Evolutionary conservation across 2,888 invertebrate species (phyloP).

Genomic region (Tipula vernalis): DNA sequence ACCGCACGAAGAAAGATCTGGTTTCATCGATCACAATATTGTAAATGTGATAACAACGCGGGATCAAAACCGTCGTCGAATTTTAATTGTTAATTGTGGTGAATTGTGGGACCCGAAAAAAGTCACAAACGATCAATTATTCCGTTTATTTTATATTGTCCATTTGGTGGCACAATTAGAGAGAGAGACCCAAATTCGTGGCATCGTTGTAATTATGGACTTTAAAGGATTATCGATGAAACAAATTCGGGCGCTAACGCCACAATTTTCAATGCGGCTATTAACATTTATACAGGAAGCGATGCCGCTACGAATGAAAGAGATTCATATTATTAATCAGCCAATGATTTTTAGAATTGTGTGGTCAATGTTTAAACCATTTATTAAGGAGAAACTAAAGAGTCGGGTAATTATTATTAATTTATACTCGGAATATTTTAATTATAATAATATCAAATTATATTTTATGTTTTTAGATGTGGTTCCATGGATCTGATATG

Average conservation of each 20-base stretch:
- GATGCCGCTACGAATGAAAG: conserved; percentile 71
- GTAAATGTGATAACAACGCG: conserved; percentile 64
- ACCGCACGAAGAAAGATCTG: conserved; percentile 52
- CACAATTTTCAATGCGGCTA: conserved; percentile 61
- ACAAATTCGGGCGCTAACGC: conserved; percentile 55
- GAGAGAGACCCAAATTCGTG: conserved; percentile 67
- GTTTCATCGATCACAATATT: conserved; percentile 57
- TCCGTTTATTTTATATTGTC: conserved; percentile 64
- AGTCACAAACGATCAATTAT: conserved; percentile 60
- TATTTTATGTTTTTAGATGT: conserved; percentile 44
- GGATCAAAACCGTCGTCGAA: conserved; percentile 63
- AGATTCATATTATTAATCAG: conserved; percentile 76
- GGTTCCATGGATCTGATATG: conserved; percentile 76
- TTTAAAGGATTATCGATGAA: conserved; percentile 64
- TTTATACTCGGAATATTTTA: background rate
- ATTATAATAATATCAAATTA: background rate
- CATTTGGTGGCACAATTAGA: conserved; percentile 67
- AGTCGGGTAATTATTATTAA: conserved; percentile 46
- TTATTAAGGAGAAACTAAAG: conserved; percentile 65
- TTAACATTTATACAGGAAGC: conserved; percentile 77
- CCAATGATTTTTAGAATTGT: conserved; percentile 75
- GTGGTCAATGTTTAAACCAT: conserved; percentile 74
- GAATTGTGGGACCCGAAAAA: conserved; percentile 63
- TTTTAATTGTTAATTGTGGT: conserved; percentile 61
- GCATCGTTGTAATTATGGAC: conserved; percentile 72